phyloP scores from a whole-genome alignment of 2,797 vertebrate species.

The Silurus lanzhouensis region DNA sequence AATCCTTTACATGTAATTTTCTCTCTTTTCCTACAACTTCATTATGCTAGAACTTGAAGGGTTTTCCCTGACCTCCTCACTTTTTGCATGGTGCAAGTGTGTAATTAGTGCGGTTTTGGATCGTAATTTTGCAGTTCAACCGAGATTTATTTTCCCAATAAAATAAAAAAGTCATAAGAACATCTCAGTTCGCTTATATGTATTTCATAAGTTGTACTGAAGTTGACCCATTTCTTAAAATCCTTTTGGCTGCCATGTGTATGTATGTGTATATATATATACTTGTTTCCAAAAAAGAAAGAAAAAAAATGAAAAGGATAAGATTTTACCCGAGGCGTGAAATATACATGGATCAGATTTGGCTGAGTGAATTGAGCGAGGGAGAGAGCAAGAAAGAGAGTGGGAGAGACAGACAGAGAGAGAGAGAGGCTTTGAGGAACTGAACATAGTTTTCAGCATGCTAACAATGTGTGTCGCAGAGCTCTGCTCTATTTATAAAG shows the following conservation, averaged over 20 bases:
- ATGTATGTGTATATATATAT: not conserved
- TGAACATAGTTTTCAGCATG: slow-evolving; percentile 23
- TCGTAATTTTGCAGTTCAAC: not conserved
- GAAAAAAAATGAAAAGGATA: not conserved
- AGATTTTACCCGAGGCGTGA: slow-evolving; percentile 21
- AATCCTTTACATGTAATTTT: not conserved
- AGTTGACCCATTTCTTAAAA: not conserved
- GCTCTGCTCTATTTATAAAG: slow-evolving; percentile 13
- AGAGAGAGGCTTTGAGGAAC: slow-evolving; percentile 8
- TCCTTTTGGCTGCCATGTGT: not conserved
- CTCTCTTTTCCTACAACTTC: not conserved
- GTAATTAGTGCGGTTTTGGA: not conserved
- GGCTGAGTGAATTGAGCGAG: not conserved
- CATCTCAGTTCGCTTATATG: not conserved
- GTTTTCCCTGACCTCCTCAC: not conserved
- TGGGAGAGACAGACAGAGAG: not conserved
- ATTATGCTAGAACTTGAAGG: not conserved
- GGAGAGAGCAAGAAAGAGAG: not conserved
- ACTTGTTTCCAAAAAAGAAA: not conserved
- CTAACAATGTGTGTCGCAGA: slow-evolving; percentile 33
- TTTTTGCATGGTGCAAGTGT: too few species aligned
- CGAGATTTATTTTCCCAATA: not conserved
- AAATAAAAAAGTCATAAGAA: not conserved
- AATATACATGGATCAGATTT: slow-evolving; percentile 26
- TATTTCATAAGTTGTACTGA: not conserved